A percentile compares a stretch with the other conserved stretches of the same genome.
These are phyloP conservation scores for Zophobas atratus DNA, from an alignment of 1,140 invertebrate species.

Conservation along the genomic window DNA sequence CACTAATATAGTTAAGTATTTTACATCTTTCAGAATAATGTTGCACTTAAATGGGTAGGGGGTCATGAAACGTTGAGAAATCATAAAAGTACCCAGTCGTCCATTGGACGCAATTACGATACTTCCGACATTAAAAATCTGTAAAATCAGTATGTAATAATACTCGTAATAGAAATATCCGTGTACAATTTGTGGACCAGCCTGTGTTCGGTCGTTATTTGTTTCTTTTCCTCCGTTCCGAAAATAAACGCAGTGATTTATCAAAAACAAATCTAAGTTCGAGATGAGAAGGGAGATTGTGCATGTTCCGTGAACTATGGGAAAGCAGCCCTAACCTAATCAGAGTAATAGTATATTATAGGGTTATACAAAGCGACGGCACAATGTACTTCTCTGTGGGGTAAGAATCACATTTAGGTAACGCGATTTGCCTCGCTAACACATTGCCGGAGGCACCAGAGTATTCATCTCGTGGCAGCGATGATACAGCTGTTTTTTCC, in stretches of 20 bases:
- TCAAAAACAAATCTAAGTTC: conserved; percentile 25
- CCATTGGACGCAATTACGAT: no score
- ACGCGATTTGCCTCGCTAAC: conserved; percentile 58
- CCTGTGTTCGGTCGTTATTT: conserved; percentile 8
- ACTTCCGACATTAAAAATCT: no score
- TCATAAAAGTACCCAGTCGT: no score
- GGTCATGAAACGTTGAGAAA: no score
- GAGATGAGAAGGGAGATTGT: conserved; percentile 37
- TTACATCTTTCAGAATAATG: no score
- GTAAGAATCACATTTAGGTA: conserved; percentile 58
- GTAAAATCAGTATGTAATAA: no score
- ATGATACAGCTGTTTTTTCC: not conserved
- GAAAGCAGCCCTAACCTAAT: conserved; percentile 58
- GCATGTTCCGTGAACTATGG: conserved; percentile 54
- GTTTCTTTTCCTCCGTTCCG: not conserved
- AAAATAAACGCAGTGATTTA: conserved; percentile 31
- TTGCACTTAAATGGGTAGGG: no score
- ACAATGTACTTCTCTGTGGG: conserved; percentile 51
- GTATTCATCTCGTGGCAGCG: conserved; percentile 15
- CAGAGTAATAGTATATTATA: conserved; percentile 60
- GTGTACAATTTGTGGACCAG: not conserved
- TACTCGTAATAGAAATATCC: no score
- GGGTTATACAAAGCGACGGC: conserved; percentile 56
- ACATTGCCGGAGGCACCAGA: conserved; percentile 48
- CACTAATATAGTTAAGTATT: no score